These are phyloP conservation scores for Chironomus riparius DNA, from an alignment of 2,888 invertebrate species.

Conservation along the genomic window DNA sequence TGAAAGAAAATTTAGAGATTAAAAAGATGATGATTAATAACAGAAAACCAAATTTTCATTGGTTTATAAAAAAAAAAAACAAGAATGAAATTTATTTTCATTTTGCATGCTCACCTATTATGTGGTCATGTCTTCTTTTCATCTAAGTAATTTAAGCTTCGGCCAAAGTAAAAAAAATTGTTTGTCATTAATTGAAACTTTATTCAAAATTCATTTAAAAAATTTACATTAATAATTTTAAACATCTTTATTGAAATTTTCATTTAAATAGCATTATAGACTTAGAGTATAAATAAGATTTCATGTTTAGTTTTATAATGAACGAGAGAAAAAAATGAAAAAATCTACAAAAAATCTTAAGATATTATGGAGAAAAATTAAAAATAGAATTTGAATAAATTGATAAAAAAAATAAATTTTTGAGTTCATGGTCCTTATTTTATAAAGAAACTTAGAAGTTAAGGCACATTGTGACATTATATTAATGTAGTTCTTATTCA, in stretches of 20 bases:
- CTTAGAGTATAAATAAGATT: not conserved
- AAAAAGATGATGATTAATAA: not conserved
- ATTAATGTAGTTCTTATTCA: not conserved
- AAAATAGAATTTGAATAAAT: constrained; percentile 10
- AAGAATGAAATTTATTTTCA: no score
- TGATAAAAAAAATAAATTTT: not conserved
- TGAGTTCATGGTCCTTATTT: not conserved
- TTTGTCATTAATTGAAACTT: not conserved
- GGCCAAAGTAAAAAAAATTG: constrained; percentile 15
- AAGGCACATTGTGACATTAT: not conserved
- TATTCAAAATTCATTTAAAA: not conserved
- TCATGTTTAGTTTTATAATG: constrained; percentile 2
- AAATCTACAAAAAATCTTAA: constrained; percentile 10
- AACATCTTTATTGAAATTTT: no score
- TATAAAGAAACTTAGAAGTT: not conserved
- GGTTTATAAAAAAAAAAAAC: no score
- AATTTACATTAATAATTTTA: no score
- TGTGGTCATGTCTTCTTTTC: not conserved
- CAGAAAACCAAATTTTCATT: no score
- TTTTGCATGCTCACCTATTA: no score
- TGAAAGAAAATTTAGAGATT: not conserved
- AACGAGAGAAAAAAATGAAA: not conserved
- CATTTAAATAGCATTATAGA: no score
- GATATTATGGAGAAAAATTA: constrained; percentile 16
- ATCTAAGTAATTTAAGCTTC: constrained; percentile 14